Evolutionary conservation across 2,113 vertebrate species (phyloP).

Genomic region (Stomatorhinus ivindoensis): DNA sequence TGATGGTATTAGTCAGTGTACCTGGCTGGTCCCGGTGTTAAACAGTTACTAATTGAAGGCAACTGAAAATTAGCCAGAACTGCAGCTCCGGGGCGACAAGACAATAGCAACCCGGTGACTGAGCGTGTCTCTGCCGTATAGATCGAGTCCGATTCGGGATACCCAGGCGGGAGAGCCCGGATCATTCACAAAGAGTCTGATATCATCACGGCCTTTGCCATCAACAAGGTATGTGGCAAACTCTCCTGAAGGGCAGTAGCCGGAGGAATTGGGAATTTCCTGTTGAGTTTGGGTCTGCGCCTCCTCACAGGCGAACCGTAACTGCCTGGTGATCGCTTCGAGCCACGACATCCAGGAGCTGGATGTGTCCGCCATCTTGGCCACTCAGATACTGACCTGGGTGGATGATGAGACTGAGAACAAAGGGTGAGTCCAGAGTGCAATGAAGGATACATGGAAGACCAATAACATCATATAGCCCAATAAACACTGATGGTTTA

Average conservation of each 20-base stretch:
- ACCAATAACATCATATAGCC: not conserved
- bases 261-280: not conserved
- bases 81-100: not conserved
- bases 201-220: conserved; percentile 95
- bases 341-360: conserved; percentile 96
- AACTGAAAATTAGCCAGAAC: not conserved
- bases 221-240: conserved; percentile 81
- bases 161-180: conserved; percentile 84
- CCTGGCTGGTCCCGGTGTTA: not conserved
- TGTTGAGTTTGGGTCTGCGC: not conserved
- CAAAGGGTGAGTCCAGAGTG: conserved; percentile 71
- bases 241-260: not conserved
- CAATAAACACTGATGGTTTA: not conserved
- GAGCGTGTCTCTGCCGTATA: conserved; percentile 40
- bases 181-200: conserved; percentile 98
- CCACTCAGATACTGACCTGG: conserved; percentile 92
- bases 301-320: conserved; percentile 51
- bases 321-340: conserved; percentile 94
- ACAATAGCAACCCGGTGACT: not conserved
- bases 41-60: not conserved
- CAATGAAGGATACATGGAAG: not conserved
- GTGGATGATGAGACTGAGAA: conserved; percentile 85
- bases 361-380: conserved; percentile 92
- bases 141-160: conserved; percentile 80
- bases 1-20: not conserved